Base-by-base conservation (phyloP, 2,797 vertebrate genomes). In the Esox masquinongy region DNA sequence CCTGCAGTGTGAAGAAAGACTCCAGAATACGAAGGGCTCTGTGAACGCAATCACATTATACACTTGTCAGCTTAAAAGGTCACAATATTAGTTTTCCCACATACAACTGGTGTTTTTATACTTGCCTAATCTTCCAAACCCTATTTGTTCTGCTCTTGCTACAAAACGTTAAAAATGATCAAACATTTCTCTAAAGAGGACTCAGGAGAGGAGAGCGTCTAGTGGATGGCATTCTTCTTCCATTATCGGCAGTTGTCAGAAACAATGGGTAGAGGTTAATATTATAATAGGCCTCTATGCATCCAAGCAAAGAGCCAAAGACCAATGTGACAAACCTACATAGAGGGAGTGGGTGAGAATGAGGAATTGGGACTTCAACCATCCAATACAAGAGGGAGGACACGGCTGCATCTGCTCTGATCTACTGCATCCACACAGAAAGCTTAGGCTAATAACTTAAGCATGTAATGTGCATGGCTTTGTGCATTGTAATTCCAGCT, bases 31-130 rank as follows among this genome's bases (percentile, higher is more conserved):
- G 84, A 84, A 16, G 56, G 77, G 70, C 70, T 15, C 75, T 43
- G 51, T 11, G 75, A 68, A 16, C 70, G 79, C 85, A 85, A 90
- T 91, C 91, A 85, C 88, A 93, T 93, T 91, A 92, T 82, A 89
- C 90, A 90, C 89, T 88, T 91, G 91, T 90, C 92, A 90, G 73
- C 89, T 91, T 88, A 84, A 92, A 93, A 93, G 90, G 93, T 93
- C 91, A 93, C 77, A 85, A 74, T 88, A 89, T 93, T 91, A 90
- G 84, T 87, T 87, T 74, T 79, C 71, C 79, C 19, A 31, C 34
- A 59, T 53, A 71, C 81, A 75, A 84, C 75, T 72, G 80, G 68
- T 61, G 83, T 77, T 22, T 72, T 68, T 63, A 63, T 51, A 76
- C 77, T 82, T 74, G 77, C 80, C 70, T 66, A 71, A 64, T 81